Evolutionary conservation across 2,797 vertebrate species (phyloP), one percentile per base, ranked within the genome.

Genomic region (Protonibea diacanthus): DNA sequence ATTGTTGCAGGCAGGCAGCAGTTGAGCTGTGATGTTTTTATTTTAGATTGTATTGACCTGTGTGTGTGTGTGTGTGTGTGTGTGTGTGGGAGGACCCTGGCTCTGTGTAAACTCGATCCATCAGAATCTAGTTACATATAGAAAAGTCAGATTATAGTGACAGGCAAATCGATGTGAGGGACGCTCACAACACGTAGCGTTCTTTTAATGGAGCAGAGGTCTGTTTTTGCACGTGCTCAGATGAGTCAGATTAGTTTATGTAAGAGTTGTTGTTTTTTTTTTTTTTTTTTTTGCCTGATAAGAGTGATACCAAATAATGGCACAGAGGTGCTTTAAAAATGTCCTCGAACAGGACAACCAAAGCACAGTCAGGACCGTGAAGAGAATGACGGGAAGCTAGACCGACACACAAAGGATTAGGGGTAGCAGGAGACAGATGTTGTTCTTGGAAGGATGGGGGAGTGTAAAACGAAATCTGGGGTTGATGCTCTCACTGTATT

Each of bases 31-130:
- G 48, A 59, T 75, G 70, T 67, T 79, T 69, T 71, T 60, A 61
- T 85, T 84, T 77, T 48, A 61, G 70, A 14, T 51, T 20, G 33
- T 62, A 55, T 77, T 70, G 82, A 68, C 21, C 29, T 18, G 76
- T 55, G 45, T 29, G 49, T 73, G 40, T 21, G 29, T 4, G 17
- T 3, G 61, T 68, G 72, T 58, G 56, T 66, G 70, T 47, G 73
- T 52, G 29, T 61, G 74, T 74, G 33, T 33, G 33, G 25, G 25
- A 25, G 25, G 25, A 25, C n/a, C 25, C 60, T 4, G 59, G 60
- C 45, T 71, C 52, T 59, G 40, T 18, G 56, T 68, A 64, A 67
- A 78, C 18, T 49, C 44, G 74, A 29, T 15, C 10, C 38, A 14
- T 7, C 65, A 62, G 40, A 72, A 68, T 69, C 21, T 67, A 47